These are phyloP conservation scores for Pangasius krempfi DNA, from an alignment of 2,797 vertebrate species.

Conservation along the genomic window DNA sequence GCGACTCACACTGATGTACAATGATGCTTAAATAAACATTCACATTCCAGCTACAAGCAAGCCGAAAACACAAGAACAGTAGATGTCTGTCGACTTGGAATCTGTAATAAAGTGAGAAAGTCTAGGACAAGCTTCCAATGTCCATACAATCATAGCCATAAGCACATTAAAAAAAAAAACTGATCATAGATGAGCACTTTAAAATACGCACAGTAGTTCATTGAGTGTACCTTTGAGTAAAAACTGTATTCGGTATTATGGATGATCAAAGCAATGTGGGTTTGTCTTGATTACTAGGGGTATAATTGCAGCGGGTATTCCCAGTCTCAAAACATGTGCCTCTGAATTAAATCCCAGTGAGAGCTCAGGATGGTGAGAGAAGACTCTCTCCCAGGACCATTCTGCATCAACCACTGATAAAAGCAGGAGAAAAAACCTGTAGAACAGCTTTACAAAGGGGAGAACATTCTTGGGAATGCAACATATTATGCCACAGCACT, in stretches of 20 bases:
- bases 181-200: not conserved
- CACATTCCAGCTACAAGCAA: not conserved
- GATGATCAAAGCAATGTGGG: conserved; percentile 52
- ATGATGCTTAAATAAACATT: not conserved
- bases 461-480: not conserved
- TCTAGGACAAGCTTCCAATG: no score
- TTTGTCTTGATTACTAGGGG: conserved; percentile 42
- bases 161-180: not conserved
- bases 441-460: not conserved
- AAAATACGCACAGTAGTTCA: not conserved
- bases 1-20: conserved; percentile 1
- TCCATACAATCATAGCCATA: not conserved
- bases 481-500: not conserved
- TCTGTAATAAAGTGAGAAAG: not conserved
- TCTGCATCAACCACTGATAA: conserved; percentile 45
- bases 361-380: not conserved
- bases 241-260: conserved; percentile 17
- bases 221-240: conserved; percentile 18
- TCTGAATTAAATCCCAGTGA: conserved; percentile 1
- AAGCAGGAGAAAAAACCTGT: conserved; percentile 36
- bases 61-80: not conserved
- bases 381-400: not conserved
- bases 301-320: conserved; percentile 15
- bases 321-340: not conserved
- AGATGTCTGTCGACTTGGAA: not conserved